These are phyloP conservation scores for Orycteropus afer DNA, from an alignment of 2,113 vertebrate genomes.

Conservation along the genomic window DNA sequence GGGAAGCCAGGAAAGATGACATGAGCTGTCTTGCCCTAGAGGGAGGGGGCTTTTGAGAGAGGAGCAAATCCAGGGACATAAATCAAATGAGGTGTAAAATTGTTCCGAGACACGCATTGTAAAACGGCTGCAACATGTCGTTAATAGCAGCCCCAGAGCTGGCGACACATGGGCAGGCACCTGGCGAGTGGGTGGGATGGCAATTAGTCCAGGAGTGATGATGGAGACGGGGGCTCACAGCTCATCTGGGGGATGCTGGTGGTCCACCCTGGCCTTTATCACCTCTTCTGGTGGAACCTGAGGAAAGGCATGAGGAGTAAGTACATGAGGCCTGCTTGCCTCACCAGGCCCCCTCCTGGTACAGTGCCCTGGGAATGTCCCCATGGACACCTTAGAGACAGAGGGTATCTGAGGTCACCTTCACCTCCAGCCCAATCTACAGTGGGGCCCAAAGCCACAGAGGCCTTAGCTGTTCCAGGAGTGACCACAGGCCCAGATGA, in stretches of 20 bases:
- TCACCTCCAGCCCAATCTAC: background rate
- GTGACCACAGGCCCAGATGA: background rate
- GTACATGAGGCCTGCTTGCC: background rate
- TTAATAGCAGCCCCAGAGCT: slow-evolving; percentile 64
- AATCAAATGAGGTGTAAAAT: slow-evolving; percentile 82
- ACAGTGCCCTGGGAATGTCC: background rate
- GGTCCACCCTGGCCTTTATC: background rate
- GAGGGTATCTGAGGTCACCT: background rate
- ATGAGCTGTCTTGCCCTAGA: background rate
- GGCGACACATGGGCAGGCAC: slow-evolving; percentile 29
- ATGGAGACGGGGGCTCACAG: background rate
- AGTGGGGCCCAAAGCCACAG: background rate
- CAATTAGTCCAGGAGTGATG: slow-evolving; percentile 47
- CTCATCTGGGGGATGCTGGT: background rate
- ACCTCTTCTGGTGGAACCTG: background rate
- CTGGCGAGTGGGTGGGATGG: background rate
- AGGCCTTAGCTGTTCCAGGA: background rate
- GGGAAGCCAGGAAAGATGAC: background rate
- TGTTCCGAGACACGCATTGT: slow-evolving; percentile 66
- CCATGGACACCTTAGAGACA: background rate
- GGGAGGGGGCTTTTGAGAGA: slow-evolving; percentile 22
- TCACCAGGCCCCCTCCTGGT: background rate
- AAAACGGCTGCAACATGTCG: slow-evolving; percentile 57
- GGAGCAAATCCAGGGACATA: slow-evolving; percentile 51
- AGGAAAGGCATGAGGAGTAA: background rate